Evolutionary conservation across 2,888 invertebrate species (phyloP).

Genomic region (Leptarthrus brevirostris): DNA sequence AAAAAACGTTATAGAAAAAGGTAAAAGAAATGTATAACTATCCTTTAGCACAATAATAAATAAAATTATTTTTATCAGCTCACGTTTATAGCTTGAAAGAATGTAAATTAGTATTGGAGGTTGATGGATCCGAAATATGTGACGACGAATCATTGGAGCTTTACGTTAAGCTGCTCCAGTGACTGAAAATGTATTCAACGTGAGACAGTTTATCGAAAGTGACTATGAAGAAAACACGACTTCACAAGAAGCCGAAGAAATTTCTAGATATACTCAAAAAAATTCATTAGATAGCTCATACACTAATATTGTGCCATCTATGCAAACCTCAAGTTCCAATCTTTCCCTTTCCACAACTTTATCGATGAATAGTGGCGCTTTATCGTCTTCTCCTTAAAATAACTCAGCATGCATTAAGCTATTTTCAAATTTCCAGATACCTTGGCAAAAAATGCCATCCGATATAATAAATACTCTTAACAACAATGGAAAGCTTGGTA

Average conservation of each 20-base stretch:
- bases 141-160: conserved; percentile 4
- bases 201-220: not conserved
- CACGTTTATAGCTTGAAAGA: not conserved
- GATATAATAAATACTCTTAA: not conserved
- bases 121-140: conserved; percentile 35
- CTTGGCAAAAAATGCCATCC: not conserved
- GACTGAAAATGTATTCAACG: not conserved
- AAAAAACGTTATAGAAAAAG: not conserved
- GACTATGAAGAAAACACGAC: not conserved
- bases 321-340: no score
- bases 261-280: not conserved
- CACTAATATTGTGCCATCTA: no score
- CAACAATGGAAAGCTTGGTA: not conserved
- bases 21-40: not conserved
- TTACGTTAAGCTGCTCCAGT: not conserved
- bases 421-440: not conserved
- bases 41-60: not conserved
- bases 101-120: not conserved
- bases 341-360: not conserved
- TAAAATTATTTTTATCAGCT: not conserved
- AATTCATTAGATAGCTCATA: not conserved
- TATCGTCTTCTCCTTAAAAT: not conserved
- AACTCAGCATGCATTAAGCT: not conserved
- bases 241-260: not conserved
- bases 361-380: not conserved